Conservation (phyloP, 92 coral and sea anemone species). For the Paragorgia papillata region DNA sequence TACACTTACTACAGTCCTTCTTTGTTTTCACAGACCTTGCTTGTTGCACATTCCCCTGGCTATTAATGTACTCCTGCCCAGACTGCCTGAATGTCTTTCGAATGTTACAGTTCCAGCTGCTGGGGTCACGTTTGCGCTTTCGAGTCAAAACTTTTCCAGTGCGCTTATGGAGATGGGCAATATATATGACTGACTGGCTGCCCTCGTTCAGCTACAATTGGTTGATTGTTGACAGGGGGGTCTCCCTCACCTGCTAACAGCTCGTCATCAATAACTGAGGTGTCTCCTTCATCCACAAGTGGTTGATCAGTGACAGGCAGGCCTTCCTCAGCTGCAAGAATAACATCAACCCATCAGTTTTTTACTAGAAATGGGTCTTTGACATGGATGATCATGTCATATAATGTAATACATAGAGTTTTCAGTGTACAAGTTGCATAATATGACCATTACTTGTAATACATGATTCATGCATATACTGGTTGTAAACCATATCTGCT, state of each 20-base stretch:
- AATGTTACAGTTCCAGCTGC: constrained; percentile 24
- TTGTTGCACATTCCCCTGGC: constrained; percentile 6
- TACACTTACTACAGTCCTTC: constrained; percentile 31
- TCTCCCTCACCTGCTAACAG: not conserved
- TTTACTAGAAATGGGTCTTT: too few relatives aligned
- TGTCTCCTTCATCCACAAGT: too few relatives aligned
- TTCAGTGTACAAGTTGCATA: too few relatives aligned
- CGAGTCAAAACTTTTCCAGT: constrained; percentile 30
- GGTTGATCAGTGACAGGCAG: too few relatives aligned
- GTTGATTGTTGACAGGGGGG: not conserved
- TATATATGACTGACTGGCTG: not conserved
- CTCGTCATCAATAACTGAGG: too few relatives aligned
- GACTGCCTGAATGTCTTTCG: constrained; percentile 7
- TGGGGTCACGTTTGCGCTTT: constrained; percentile 21
- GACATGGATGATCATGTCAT: too few relatives aligned
- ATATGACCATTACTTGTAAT: too few relatives aligned
- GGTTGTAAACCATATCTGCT: too few relatives aligned
- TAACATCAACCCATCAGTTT: too few relatives aligned
- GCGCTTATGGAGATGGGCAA: constrained; percentile 27
- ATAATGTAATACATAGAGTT: too few relatives aligned
- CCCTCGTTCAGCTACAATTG: not conserved
- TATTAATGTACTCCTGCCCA: constrained; percentile 5
- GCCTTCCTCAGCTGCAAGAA: too few relatives aligned
- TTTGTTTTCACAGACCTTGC: constrained; percentile 32
- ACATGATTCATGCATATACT: too few relatives aligned